Evolutionary conservation across 2,888 invertebrate genomes (phyloP), one percentile per base, ranked within the genome.

Genomic region (Erebia ligea): DNA sequence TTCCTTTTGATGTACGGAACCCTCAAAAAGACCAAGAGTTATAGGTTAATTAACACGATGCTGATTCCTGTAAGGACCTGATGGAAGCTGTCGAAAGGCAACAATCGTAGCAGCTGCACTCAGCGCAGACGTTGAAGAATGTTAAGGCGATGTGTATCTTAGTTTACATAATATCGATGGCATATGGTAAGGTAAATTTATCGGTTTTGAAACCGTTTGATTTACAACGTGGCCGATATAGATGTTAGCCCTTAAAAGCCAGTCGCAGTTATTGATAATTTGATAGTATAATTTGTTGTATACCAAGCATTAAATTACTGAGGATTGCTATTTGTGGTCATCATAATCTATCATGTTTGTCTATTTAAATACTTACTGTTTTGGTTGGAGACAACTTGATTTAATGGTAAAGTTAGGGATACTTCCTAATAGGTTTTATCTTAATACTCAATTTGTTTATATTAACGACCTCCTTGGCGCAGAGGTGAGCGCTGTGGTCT

Each of bases 201-300:
- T 64, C 45, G 15, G 50, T 72, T 69, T 67, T 40, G 65, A 56
- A 65, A 65, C 54, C 17, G 42, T 65, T 65, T 65, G 65, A 65
- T 65, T 65, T 56, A 54, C 40, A 65, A 54, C 50, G 15, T 9
- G 54, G 42, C 65, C 50, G 19, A 65, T 65, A 56, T 56, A 65
- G 34, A 65, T 13, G 54, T 65, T 13, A 9, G 10, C 54, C 54
- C 17, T 40, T 11, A 54, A 56, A n/a, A 56, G 54, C 11, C 15
- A 17, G 1, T 13, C 65, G 6, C 17, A 63, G 11, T 48, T 62
- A 67, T 52, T 52, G 52, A 52, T 52, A 52, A 56, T 56, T 57
- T 45, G 17, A 61, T 57, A 45, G 62, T n/a, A 21, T 56, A 62
- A 61, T 50, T 48, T 8, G 15, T 45, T 19, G 48, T 15, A 17